Evolutionary conservation across 1,140 invertebrate genomes (phyloP).

Genomic region (Kradibia gibbosae): DNA sequence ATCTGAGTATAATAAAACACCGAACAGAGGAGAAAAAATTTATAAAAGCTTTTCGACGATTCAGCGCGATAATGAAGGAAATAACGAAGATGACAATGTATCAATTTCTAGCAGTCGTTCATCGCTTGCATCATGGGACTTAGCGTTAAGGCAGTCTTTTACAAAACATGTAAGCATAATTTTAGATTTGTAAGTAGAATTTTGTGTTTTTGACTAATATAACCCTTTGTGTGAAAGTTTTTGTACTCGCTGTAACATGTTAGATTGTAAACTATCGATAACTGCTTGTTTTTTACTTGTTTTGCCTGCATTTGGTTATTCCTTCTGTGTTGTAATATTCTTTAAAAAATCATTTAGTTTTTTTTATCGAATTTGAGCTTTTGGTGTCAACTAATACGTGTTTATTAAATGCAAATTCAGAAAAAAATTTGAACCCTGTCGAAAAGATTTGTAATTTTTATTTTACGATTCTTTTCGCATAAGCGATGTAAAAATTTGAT

Average conservation of each 20-base stretch:
- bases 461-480: too few relatives aligned
- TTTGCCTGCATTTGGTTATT: constrained; percentile 32
- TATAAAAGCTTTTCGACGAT: constrained; percentile 72
- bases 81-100: constrained; percentile 68
- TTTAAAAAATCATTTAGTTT: constrained; percentile 27
- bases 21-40: constrained; percentile 67
- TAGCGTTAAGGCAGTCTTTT: constrained; percentile 71
- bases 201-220: constrained; percentile 41
- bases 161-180: constrained; percentile 68
- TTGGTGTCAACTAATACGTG: not conserved
- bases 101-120: constrained; percentile 78
- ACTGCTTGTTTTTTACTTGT: constrained; percentile 42
- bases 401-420: not conserved
- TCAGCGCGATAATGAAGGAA: constrained; percentile 69
- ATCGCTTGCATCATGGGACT: constrained; percentile 76
- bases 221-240: constrained; percentile 41
- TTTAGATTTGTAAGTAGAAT: constrained; percentile 22
- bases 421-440: not conserved
- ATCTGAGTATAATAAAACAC: constrained; percentile 72
- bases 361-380: constrained; percentile 41
- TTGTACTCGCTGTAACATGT: not conserved
- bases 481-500: too few relatives aligned
- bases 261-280: constrained; percentile 29
- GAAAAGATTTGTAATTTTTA: not conserved
- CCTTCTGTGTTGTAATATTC: constrained; percentile 25